Conservation (phyloP, 2,797 vertebrate species). For the Leptodactylus fallax region DNA sequence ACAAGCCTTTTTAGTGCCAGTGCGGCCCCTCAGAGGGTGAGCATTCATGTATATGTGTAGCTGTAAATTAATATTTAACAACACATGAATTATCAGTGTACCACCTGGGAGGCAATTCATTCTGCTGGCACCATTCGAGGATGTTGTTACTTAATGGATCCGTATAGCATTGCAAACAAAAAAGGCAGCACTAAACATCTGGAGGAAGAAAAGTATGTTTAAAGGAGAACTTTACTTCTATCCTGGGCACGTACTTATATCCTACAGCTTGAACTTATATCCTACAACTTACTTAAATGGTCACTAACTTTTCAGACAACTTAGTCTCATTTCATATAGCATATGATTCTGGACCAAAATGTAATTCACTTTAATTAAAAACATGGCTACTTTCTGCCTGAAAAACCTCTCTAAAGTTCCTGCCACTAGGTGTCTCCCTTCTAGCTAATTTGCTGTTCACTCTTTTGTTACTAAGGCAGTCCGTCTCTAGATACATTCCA, state of each 20-base stretch:
- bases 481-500: too few relatives aligned
- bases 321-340: too few relatives aligned
- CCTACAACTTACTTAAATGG: too few relatives aligned
- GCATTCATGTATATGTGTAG: not conserved
- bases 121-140: slow-evolving; percentile 12
- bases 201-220: not conserved
- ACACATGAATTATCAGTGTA: slow-evolving; percentile 10
- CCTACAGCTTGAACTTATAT: too few relatives aligned
- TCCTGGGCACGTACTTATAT: not conserved
- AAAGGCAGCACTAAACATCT: not conserved
- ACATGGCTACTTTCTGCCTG: too few relatives aligned
- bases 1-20: not conserved
- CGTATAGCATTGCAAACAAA: not conserved
- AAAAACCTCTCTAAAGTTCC: too few relatives aligned
- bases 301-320: too few relatives aligned
- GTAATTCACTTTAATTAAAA: too few relatives aligned
- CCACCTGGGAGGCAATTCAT: slow-evolving; percentile 40
- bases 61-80: slow-evolving; percentile 56
- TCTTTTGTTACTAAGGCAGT: too few relatives aligned
- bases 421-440: too few relatives aligned
- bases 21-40: not conserved
- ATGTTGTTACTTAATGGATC: slow-evolving; percentile 21
- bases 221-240: not conserved
- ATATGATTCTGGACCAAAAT: too few relatives aligned
- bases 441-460: too few relatives aligned